Base-by-base conservation (phyloP, 2,113 vertebrate genomes). In the Rattus norvegicus region DNA sequence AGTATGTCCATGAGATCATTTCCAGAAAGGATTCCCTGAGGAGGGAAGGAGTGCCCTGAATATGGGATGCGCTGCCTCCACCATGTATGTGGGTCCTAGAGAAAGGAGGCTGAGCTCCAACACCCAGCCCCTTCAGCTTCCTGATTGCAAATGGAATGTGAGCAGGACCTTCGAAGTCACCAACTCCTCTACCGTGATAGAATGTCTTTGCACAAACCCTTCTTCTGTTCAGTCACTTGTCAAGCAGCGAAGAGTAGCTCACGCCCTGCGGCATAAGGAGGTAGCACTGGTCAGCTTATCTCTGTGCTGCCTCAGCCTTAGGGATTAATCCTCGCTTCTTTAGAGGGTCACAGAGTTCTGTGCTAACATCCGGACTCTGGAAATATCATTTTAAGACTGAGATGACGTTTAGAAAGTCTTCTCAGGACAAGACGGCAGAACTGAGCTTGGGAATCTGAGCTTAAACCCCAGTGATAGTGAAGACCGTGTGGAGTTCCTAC, bases 11-110 rank as follows among this genome's bases (percentile, higher is more conserved):
- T 49, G 43, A 70, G 49, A 73, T 4, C 4, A 17, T n/a, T 86
- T 73, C 52, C 54, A 12, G 9, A 79, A 61, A 39, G 24, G 30
- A 69, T 54, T 73, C 90, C 92, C 28, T 17, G 2, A 61, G 22
- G 6, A 17, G 3, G 33, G 26, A 65, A 47, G 3, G 52, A 52
- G 16, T 7, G 2, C 3, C 59, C 65, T 81, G 2, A n/a, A 12
- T 28, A 5, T 16, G 3, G 69, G 52, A 54, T 33, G 36, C 0
- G 0, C 36, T 39, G 5, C 2, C 43, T 43, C 43, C 43, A 36
- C 33, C 52, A 20, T 59, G 69, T 26, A 17, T n/a, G 16, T 22
- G 12, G 49, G n/a, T 59, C 24, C 47, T 52, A 39, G 52, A 59
- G 36, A 56, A 39, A 56, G 22, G 2, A 17, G 17, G 24, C 5